Evolutionary conservation across 2,113 vertebrate genomes (phyloP), one percentile per base, ranked within the genome.

Genomic region (Neolamprologus brichardi): DNA sequence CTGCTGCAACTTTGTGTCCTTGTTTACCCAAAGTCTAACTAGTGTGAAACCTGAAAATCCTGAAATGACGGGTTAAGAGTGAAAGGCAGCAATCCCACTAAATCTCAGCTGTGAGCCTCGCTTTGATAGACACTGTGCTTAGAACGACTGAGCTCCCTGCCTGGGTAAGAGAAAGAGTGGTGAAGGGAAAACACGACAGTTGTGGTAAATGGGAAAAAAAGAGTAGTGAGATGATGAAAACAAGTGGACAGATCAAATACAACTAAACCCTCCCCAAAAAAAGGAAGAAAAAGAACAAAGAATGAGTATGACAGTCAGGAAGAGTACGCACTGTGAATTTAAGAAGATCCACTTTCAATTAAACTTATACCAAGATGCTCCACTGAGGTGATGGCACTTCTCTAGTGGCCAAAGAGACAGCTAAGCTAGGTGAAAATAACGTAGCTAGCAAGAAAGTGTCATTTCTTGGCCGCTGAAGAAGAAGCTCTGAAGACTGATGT

Each of bases 51-150:
- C 46, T 87, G 85, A 84, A 93, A 85, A 88, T 91, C 82, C 87
- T 81, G 87, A 89, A 93, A 90, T 85, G 86, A 79, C 14, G 13
- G 64, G 79, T 80, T 84, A 41, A 86, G 67, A 87, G 84, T 25
- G 60, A 84, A 84, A 89, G 80, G 84, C 53, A 37, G 53, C 88
- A 91, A 94, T 80, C 77, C 88, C 82, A 37, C 79, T 44, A 88
- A 93, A 91, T 89, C 84, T 91, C 56, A 80, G 85, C 53, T 54
- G 30, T 84, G 87, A 93, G 90, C 84, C 88, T 23, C 41, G 46
- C 91, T 93, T 92, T 94, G 93, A 95, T 88, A 88, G 82, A 95
- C 85, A 46, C 14, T 11, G 34, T 81, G 58, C 84, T 86, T 86
- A 52, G 88, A 93, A 92, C 79, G 78, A 91, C 64, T 80, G 64